Evolutionary conservation across 2,797 vertebrate species (phyloP), one percentile per base, ranked within the genome.

Genomic region (Girardinus metallicus): DNA sequence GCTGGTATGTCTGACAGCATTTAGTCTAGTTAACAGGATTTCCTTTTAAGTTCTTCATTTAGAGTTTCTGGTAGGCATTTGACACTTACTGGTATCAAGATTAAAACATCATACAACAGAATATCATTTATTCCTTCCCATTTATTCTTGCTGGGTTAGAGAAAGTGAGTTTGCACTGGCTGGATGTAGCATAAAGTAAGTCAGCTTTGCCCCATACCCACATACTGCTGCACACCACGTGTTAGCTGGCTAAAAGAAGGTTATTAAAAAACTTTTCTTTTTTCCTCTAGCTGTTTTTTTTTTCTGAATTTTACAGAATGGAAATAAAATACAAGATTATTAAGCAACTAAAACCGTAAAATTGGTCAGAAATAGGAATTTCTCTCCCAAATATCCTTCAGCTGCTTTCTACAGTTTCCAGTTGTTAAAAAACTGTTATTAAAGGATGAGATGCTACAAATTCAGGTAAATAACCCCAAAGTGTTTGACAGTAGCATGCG

Each of bases 1-100:
- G 97, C 97, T 90, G 99, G 99, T 99, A 92, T 21, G 64, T 53
- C 10, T 31, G n/a, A 73, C 31, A 70, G 7, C 12, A 29, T 12
- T 34, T 16, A 64, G 15, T 64, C 15, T 16, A 34, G 15, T 18
- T 31, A 29, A 60, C 74, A 23, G 2, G 18, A 21, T 23, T 12
- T 73, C 18, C 26, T 12, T 41, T 41, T 31, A 53, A 53, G 23
- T 53, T 53, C 23, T 11, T 26, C 9, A 53, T 53, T 53, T 53
- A 26, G 26, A 3, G 1, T 23, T 23, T 23, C 21, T 51, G 49
- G 21, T 23, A 1, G 49, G 49, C 49, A 23, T 51, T 47, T 47
- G 15, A 16, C 46, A 47, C 46, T 47, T 47, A 16, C 44, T 46
- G 44, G 4, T 46, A 46, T 46, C 44, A 46, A 16, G 15, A 46